Evolutionary conservation across 2,113 vertebrate genomes (phyloP).

Genomic region (Cromileptes altivelis): DNA sequence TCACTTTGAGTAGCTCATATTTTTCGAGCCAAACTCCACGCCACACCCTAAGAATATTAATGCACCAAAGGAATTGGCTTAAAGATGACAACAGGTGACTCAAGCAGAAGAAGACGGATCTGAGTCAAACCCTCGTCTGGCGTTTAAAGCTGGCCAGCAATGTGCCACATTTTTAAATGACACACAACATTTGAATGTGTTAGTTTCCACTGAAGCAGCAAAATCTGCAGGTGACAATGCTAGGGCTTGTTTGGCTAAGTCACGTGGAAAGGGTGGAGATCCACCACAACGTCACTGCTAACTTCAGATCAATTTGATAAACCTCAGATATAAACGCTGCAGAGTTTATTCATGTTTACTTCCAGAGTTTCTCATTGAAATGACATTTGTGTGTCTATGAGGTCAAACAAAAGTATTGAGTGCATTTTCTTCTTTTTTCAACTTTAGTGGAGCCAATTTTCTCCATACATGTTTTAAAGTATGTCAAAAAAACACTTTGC

Average conservation of each 20-base stretch:
- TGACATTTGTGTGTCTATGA: background rate
- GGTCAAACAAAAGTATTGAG: background rate
- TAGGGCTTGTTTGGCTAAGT: constrained; percentile 39
- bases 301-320: too few relatives aligned
- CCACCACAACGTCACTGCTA: background rate
- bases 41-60: constrained; percentile 62
- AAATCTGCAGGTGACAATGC: constrained; percentile 36
- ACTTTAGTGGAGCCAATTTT: background rate
- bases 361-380: background rate
- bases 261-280: constrained; percentile 28
- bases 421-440: background rate
- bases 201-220: constrained; percentile 24
- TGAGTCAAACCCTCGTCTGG: constrained; percentile 16
- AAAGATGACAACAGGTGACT: constrained; percentile 43
- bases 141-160: background rate
- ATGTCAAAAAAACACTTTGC: too few relatives aligned
- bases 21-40: background rate
- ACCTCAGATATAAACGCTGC: background rate
- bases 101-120: constrained; percentile 26
- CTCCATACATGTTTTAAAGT: too few relatives aligned
- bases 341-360: background rate
- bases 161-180: background rate
- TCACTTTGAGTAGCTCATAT: background rate
- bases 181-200: constrained; percentile 9
- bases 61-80: constrained; percentile 3